These are phyloP conservation scores for Pristionchus fissidentatus DNA, from an alignment of 2,888 invertebrate species.

Conservation along the genomic window DNA sequence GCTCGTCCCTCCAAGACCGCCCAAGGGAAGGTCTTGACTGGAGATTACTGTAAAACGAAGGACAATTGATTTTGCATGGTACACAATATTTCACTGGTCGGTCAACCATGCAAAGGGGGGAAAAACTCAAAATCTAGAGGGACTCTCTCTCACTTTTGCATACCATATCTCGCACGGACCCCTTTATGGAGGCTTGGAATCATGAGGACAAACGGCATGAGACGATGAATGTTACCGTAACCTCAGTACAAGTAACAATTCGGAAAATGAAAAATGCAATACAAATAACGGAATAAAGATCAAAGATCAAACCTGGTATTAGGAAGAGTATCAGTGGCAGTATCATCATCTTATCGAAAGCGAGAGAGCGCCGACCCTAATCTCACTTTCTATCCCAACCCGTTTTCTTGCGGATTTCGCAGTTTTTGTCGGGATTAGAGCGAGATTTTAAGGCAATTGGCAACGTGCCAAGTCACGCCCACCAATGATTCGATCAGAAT, in stretches of 20 bases:
- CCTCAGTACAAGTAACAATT: too few relatives aligned
- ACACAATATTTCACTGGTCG: too few relatives aligned
- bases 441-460: neutral
- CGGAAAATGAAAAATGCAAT: too few relatives aligned
- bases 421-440: neutral
- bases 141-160: too few relatives aligned
- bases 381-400: conserved; percentile 27
- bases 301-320: conserved; percentile 33
- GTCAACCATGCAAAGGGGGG: too few relatives aligned
- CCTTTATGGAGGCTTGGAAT: too few relatives aligned
- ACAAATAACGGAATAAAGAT: neutral
- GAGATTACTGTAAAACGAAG: conserved; percentile 14
- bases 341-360: conserved; percentile 21
- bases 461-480: neutral
- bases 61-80: too few relatives aligned
- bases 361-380: conserved; percentile 31
- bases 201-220: too few relatives aligned
- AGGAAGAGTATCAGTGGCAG: neutral
- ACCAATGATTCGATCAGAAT: neutral
- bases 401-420: neutral
- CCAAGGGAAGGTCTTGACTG: neutral
- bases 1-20: too few relatives aligned
- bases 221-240: too few relatives aligned
- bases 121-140: too few relatives aligned
- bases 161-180: too few relatives aligned